Evolutionary conservation across 2,113 vertebrate genomes (phyloP), one percentile per base, ranked within the genome.

Genomic region (Phyllopteryx taeniolatus): DNA sequence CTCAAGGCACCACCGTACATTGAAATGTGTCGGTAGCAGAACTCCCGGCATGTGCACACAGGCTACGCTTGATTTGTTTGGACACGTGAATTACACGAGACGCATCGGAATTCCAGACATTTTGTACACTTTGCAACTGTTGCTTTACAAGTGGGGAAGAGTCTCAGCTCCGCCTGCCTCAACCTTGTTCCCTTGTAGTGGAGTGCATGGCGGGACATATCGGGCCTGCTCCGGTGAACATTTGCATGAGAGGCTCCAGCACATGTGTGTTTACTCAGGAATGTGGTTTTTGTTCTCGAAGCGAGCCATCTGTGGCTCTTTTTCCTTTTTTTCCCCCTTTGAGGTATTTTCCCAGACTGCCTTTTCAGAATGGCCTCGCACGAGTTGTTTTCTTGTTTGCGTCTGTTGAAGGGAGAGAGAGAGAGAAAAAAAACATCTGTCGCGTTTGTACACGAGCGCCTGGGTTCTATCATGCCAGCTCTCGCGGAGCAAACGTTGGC

Each of bases 261-360:
- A 86, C 86, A 86, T 89, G 82, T 86, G 84, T 85, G 83, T 85
- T 89, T 72, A 77, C 80, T 86, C 83, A 89, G 88, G 88, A 91
- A 91, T 90, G 87, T 65, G 82, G 64, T 86, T 90, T 72, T 74
- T 85, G 77, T 64, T 64, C 51, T 27, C 14, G 8, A 27, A 31
- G 64, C 44, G 68, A 74, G 68, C 83, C 85, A 85, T 91, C 79
- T 87, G 83, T 44, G 75, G 86, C 80, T 79, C 84, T 66, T 27
- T 47, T 66, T 79, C 84, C 47, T 27, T 47, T 66, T 66, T 66
- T 71, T 80, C 78, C 3, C 53, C 20, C n/a, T 83, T 82, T 70
- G 76, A 84, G 76, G 76, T 74, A 81, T 87, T 86, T 87, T 88
- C 85, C 76, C 85, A 83, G 66, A 83, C 82, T 87, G 65, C 73